A percentile compares a stretch with the other conserved stretches of the same genome.
phyloP scores from a whole-genome alignment of 2,888 invertebrate species.

The Melanophora roralis region DNA sequence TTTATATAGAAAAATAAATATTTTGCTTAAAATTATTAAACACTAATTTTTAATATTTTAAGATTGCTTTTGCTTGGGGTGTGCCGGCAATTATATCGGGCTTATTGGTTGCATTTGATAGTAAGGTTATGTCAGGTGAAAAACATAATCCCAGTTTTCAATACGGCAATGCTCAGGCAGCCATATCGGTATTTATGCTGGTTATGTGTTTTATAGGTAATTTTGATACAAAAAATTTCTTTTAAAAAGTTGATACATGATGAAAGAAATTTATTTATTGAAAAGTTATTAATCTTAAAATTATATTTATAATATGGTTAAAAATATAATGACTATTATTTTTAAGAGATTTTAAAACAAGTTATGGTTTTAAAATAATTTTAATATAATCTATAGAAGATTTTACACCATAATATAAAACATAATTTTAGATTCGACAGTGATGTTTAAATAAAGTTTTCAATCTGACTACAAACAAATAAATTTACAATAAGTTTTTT shows the following conservation, averaged over 20 bases:
- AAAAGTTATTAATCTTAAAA: conserved; percentile 48
- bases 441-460: conserved; percentile 74
- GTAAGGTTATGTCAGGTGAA: conserved; percentile 78
- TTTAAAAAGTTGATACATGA: conserved; percentile 8
- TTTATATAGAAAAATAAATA: neutral
- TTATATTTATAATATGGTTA: neutral
- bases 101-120: conserved; percentile 81
- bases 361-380: conserved; percentile 21
- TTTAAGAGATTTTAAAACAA: conserved; percentile 25
- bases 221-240: conserved; percentile 59
- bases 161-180: conserved; percentile 86
- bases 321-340: neutral
- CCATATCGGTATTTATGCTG: conserved; percentile 85
- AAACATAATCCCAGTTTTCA: conserved; percentile 87
- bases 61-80: conserved; percentile 81
- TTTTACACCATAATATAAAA: neutral
- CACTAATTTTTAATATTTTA: conserved; percentile 67
- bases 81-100: conserved; percentile 83
- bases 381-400: neutral
- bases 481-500: neutral
- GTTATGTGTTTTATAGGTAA: conserved; percentile 88
- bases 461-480: conserved; percentile 70
- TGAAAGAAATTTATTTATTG: conserved; percentile 42
- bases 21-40: conserved; percentile 10
- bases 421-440: conserved; percentile 62